Base-by-base conservation (phyloP, 1,140 invertebrate species). In the Lepidurus arcticus region DNA sequence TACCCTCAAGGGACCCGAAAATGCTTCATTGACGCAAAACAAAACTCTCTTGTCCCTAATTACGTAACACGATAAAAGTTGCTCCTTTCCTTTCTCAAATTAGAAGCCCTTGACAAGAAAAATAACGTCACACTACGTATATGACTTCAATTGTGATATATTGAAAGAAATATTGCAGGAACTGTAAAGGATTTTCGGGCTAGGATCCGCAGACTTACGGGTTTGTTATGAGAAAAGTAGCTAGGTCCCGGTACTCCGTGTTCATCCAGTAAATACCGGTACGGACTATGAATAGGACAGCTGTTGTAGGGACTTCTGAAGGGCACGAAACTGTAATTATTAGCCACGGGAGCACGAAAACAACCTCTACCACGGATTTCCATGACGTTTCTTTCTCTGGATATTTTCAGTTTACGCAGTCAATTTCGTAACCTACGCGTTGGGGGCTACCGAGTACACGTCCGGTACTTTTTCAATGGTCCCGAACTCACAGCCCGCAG, bases 271-370 rank as follows among this genome's bases (percentile, higher is more conserved):
- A 74, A 76, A 73, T 78, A 90, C 7, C 89, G 84, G 82, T 89
- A 90, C 0, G 89, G 89, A 80, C 89, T 90, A 83, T 90, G 89
- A 76, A 90, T 88, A 43, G 90, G 89, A 81, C 89, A 90, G 8
- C 79, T 76, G 11, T 65, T 77, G 24, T 78, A 74, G 10, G 78
- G 78, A 9, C 78, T 74, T 21, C 65, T 42, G 74, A 73, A 73
- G 73, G 47, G 73, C 78, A 21, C 34, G 34, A 24, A 44, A 42
- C 76, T 65, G 42, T 79, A 80, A 26, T 24, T 73, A 81, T 45
- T 65, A n/a, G 53, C 53, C 53, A 65, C 53, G 7, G 53, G 53
- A 9, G 53, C 53, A 65, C 53, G 53, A 11, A 65, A 65, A 65
- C 53, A 65, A 65, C 53, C 53, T 65, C 53, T 13, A 8, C 53